Percentiles rank a stretch among this genome's conserved stretches.
Conservation (phyloP, 2,113 vertebrate species). For the Cyanoramphus novaezelandiae region DNA sequence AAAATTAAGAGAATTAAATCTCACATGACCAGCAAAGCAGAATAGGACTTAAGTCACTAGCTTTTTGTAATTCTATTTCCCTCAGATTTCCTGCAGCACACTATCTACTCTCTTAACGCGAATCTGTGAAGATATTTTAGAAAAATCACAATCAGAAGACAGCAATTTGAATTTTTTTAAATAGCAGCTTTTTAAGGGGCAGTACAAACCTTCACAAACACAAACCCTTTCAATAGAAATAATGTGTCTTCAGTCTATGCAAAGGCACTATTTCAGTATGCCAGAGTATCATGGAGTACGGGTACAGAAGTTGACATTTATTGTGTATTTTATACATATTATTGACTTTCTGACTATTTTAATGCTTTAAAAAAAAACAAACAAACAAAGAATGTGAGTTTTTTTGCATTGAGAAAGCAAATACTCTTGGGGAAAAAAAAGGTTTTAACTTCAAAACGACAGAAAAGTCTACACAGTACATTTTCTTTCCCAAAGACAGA, state of each 20-base stretch:
- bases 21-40: background rate
- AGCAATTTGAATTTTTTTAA: background rate
- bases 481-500: background rate
- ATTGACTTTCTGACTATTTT: slow-evolving; percentile 20
- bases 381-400: background rate
- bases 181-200: background rate
- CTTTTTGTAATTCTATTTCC: background rate
- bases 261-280: background rate
- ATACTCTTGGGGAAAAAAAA: background rate
- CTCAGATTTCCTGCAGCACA: background rate
- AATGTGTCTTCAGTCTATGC: background rate
- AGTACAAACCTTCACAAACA: background rate
- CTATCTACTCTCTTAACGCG: background rate
- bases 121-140: background rate
- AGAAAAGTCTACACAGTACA: background rate
- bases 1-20: background rate
- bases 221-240: background rate
- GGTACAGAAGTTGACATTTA: background rate
- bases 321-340: background rate
- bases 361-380: background rate
- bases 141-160: background rate
- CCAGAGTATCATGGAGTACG: background rate
- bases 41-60: background rate
- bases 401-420: background rate
- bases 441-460: slow-evolving; percentile 17